Percentiles rank a stretch among this genome's conserved stretches.
Evolutionary conservation across 2,888 invertebrate genomes (phyloP).

Genomic region (Myathropa florea): DNA sequence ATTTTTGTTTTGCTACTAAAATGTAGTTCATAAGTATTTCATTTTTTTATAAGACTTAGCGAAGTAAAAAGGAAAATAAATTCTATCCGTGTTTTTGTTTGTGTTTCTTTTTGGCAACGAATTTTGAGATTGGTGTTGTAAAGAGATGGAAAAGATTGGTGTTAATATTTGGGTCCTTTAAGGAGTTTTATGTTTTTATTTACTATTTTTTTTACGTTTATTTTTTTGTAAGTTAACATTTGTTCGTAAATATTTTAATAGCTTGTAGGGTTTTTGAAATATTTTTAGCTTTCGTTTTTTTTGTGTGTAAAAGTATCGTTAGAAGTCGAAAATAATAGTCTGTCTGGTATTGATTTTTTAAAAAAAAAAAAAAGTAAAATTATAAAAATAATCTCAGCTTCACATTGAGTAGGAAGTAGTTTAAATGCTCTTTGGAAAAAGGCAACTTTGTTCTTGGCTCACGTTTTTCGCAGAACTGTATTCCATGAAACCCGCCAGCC

Average conservation of each 20-base stretch:
- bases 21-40: constrained; percentile 58
- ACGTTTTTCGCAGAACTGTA: too few species aligned
- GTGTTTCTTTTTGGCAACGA: neutral
- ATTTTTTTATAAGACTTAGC: constrained; percentile 5
- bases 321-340: too few species aligned
- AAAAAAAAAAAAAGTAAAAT: too few species aligned
- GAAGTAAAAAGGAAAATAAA: neutral
- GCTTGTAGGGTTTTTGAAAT: neutral
- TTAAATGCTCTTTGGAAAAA: too few species aligned
- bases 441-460: too few species aligned
- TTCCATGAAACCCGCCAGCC: too few species aligned
- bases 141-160: constrained; percentile 1
- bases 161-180: neutral
- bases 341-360: too few species aligned
- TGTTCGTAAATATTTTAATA: neutral
- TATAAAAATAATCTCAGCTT: too few species aligned
- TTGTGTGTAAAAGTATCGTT: too few species aligned
- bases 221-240: neutral
- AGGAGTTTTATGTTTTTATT: neutral
- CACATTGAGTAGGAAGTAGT: too few species aligned
- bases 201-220: neutral
- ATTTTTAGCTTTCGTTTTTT: neutral
- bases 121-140: neutral
- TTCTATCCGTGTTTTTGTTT: neutral
- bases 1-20: constrained; percentile 42